Percentiles rank a stretch among this genome's conserved stretches.
phyloP scores from a whole-genome alignment of 2,797 vertebrate genomes.

The Acanthurus tractus region DNA sequence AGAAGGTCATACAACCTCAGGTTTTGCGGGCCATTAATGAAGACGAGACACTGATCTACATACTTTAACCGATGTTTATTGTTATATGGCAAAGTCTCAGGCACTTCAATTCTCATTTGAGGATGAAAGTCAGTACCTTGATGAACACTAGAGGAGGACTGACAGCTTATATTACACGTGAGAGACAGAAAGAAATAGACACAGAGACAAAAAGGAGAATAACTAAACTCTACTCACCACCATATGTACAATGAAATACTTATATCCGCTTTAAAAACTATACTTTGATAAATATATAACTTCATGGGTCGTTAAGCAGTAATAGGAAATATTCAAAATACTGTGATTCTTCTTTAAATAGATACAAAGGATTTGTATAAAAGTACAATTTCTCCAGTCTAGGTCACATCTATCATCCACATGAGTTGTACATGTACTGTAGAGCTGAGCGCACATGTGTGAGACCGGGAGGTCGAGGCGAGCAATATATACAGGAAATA shows the following conservation, averaged over 20 bases:
- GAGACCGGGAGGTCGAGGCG: conserved; percentile 33
- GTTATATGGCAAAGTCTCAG: conserved; percentile 92
- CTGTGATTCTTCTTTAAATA: conserved; percentile 90
- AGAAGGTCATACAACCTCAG: background rate
- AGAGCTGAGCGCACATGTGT: conserved; percentile 10
- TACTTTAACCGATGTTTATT: conserved; percentile 87
- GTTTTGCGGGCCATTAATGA: background rate
- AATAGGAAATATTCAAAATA: conserved; percentile 94
- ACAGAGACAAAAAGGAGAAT: conserved; percentile 30
- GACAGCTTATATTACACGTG: conserved; percentile 68
- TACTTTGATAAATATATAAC: conserved; percentile 89
- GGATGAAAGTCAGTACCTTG: conserved; percentile 82
- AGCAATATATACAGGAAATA: conserved; percentile 60
- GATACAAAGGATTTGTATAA: conserved; percentile 91
- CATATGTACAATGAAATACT: conserved; percentile 86
- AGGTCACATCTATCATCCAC: conserved; percentile 45
- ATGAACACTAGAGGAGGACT: conserved; percentile 77
- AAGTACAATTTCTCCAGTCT: conserved; percentile 88
- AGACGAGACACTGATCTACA: conserved; percentile 5
- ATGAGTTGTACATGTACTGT: conserved; percentile 9
- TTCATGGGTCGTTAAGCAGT: conserved; percentile 86
- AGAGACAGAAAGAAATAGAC: conserved; percentile 59
- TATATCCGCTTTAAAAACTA: conserved; percentile 88
- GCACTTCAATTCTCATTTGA: conserved; percentile 92
- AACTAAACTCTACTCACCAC: conserved; percentile 76